Base-by-base conservation (phyloP, 2,888 invertebrate species). In the Thera britannica region DNA sequence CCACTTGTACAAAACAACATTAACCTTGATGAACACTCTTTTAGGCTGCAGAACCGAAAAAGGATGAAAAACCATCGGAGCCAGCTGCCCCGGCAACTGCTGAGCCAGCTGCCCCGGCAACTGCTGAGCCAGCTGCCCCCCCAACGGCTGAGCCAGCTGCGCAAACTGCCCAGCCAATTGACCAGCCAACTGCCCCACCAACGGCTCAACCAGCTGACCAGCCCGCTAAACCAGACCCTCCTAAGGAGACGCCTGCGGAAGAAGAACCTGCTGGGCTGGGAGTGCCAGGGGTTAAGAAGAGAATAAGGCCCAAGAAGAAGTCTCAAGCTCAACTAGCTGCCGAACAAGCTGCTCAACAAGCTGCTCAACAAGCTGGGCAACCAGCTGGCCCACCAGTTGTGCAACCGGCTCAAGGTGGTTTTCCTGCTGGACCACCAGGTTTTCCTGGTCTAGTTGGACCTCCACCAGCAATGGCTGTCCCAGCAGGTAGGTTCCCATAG, bases 181-280 rank as follows among this genome's bases (percentile, higher is more conserved):
- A 12, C 3, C n/a, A 51, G 12, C 51, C 51, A 55, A 3, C 55
- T 11, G 55, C 36, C 3, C 36, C 8, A 11, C 54, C 35, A 6
- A n/a, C 38, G 12, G 38, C 38, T 11, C 3, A 35, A 11, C 56
- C 56, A 51, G 35, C 59, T 12, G 41, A 23, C 9, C 9, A 64
- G 34, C 34, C 58, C 8, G 44, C 65, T 5, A 61, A 58, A 59
- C 57, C 62, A 7, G 57, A 65, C n/a, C 12, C 51, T 5, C 46
- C 68, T 0, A 69, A 69, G 6, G 67, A 68, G 55, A 61, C 56
- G 4, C 46, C 52, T 9, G 49, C 62, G 55, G 65, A 69, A 46
- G 76, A 74, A 3, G 75, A 75, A 7, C 65, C 58, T 11, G 70
- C 35, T 12, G 76, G 75, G 0, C 12, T 77, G 2, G 79, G 80